Base-by-base conservation (phyloP, 2,888 invertebrate species). In the Meghimatium bilineatum region DNA sequence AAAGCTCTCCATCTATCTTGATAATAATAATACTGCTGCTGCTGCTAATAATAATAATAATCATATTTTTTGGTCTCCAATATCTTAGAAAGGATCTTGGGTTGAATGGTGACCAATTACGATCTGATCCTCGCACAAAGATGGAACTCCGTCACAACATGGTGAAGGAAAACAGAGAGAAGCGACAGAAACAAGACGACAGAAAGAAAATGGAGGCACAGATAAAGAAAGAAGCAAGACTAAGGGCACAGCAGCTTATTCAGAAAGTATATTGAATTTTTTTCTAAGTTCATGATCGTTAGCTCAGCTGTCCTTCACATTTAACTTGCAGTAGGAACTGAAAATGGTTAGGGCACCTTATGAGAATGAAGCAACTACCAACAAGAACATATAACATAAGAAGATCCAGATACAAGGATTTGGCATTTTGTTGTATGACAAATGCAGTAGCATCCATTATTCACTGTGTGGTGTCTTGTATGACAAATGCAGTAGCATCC, bases 91-190 rank as follows among this genome's bases (percentile, higher is more conserved):
- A 88, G 66, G 91, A 92, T 82, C 87, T 92, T 8, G 92, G 92
- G 32, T 79, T 88, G 86, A 80, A 87, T 63, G 87, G 89, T 66
- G 87, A 87, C 36, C 86, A 84, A 67, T 85, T 88, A 75, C 86
- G 87, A 56, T 87, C 86, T 75, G 92, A 93, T 82, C 92, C 92
- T 8, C 87, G 91, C 36, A 89, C 88, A 26, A 93, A 93, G 87
- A 93, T 93, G 92, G 90, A 92, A 80, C 87, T 93, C 23, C 85
- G 93, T 49, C 92, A 93, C 80, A 87, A 91, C 80, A 91, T 92
- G 91, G 93, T 93, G 67, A 93, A 91, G 85, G 92, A 92, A 85
- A 93, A 93, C 85, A 87, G 93, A 34, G 91, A 92, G 85, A 92
- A 91, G 78, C 84, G 92, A 77, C 88, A 91, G 79, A 86, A 86